These are phyloP conservation scores for Turdus rufiventris DNA, from an alignment of 2,113 vertebrate species.

Conservation along the genomic window DNA sequence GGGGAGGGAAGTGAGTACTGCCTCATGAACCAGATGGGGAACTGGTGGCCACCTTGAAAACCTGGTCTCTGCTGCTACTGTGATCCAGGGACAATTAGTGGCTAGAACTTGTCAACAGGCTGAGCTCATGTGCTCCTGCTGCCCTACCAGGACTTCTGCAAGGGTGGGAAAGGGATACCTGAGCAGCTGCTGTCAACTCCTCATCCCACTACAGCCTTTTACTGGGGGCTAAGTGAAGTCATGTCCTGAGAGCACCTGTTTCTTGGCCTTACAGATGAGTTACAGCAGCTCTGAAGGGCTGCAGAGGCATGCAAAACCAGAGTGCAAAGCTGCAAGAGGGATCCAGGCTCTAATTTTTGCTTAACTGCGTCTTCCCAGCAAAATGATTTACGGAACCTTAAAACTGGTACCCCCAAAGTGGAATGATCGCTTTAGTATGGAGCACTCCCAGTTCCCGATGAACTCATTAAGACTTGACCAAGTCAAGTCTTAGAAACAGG, in stretches of 20 bases:
- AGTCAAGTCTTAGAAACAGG: neutral
- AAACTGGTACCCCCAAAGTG: neutral
- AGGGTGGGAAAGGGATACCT: neutral
- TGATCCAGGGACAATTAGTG: rapidly evolving
- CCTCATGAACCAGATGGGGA: neutral
- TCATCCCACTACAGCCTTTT: neutral
- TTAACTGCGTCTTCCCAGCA: neutral
- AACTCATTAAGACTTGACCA: neutral
- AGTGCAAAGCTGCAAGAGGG: neutral
- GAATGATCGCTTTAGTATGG: neutral
- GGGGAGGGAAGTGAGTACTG: rapidly evolving
- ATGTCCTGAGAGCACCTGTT: rapidly evolving
- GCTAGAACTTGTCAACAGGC: neutral
- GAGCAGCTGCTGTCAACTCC: neutral
- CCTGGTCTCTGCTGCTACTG: neutral
- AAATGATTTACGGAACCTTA: neutral
- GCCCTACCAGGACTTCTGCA: neutral
- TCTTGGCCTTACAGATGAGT: neutral
- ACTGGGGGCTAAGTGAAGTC: neutral
- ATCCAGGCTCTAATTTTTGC: neutral
- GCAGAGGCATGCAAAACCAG: neutral
- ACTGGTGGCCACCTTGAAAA: neutral
- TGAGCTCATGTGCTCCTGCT: rapidly evolving
- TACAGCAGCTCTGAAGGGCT: neutral
- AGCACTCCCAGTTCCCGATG: rapidly evolving